phyloP scores from a whole-genome alignment of 1,140 invertebrate species.

The Xylocopa sonorina region DNA sequence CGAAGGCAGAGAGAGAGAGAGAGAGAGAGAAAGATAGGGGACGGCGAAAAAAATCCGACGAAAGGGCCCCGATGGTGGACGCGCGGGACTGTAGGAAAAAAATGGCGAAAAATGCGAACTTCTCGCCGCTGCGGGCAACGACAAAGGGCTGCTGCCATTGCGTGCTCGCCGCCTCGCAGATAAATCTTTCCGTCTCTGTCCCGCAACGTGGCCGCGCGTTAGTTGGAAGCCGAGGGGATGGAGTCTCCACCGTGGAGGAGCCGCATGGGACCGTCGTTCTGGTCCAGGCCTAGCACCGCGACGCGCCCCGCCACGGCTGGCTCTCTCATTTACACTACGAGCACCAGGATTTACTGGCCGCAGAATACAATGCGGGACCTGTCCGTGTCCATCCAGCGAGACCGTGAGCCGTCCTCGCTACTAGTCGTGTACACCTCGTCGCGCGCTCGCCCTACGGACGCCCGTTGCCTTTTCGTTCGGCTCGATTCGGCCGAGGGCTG shows the following conservation, averaged over 20 bases:
- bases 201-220: slow-evolving; percentile 28
- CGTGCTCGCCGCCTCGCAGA: slow-evolving; percentile 66
- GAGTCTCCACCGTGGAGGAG: too few relatives aligned
- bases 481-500: not conserved
- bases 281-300: slow-evolving; percentile 38
- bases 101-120: slow-evolving; percentile 81
- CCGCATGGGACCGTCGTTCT: slow-evolving; percentile 51
- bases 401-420: slow-evolving; percentile 75
- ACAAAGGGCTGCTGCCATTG: slow-evolving; percentile 77
- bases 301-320: slow-evolving; percentile 36
- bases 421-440: slow-evolving; percentile 72
- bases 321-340: slow-evolving; percentile 81
- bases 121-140: slow-evolving; percentile 79
- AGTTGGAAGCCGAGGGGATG: slow-evolving; percentile 46
- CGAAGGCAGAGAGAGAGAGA: too few relatives aligned
- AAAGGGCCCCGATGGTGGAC: slow-evolving; percentile 23
- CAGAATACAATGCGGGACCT: slow-evolving; percentile 81
- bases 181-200: slow-evolving; percentile 76
- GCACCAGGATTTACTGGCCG: slow-evolving; percentile 79
- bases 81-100: slow-evolving; percentile 68
- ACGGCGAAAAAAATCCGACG: slow-evolving; percentile 62
- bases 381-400: slow-evolving; percentile 80
- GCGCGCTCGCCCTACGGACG: slow-evolving; percentile 75
- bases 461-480: slow-evolving; percentile 49
- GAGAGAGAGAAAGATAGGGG: not conserved